Evolutionary conservation across 1,140 invertebrate species (phyloP).

Genomic region (Eurosta solidaginis): DNA sequence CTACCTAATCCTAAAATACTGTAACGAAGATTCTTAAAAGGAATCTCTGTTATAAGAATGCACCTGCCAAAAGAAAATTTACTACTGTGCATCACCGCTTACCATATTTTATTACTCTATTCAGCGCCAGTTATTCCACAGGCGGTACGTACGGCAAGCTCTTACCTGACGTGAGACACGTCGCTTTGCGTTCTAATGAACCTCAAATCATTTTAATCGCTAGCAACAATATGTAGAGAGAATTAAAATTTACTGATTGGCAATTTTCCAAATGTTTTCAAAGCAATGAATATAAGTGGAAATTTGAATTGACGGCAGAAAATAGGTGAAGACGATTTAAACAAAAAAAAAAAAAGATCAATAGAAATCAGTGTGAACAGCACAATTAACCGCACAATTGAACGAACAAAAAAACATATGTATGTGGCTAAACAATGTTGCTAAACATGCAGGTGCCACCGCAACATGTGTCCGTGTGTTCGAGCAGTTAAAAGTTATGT

Average conservation of each 20-base stretch:
- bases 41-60: too few species aligned
- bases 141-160: background rate
- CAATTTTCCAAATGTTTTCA: background rate
- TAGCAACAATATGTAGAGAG: background rate
- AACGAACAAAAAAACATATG: too few species aligned
- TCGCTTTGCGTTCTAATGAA: constrained; percentile 47
- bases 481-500: background rate
- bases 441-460: background rate
- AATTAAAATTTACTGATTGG: background rate
- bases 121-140: background rate
- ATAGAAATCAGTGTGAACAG: too few species aligned
- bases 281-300: background rate
- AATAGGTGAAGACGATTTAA: background rate
- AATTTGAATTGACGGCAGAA: background rate
- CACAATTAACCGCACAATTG: background rate
- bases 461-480: background rate
- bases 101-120: too few species aligned
- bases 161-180: background rate
- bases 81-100: too few species aligned
- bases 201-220: constrained; percentile 47
- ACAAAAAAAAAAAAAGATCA: background rate
- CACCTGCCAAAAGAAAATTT: too few species aligned
- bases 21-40: too few species aligned
- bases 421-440: background rate
- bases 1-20: too few species aligned